A percentile compares a stretch with the other conserved stretches of the same genome.
phyloP scores from a whole-genome alignment of 2,113 vertebrate species.

The Scomber japonicus region DNA sequence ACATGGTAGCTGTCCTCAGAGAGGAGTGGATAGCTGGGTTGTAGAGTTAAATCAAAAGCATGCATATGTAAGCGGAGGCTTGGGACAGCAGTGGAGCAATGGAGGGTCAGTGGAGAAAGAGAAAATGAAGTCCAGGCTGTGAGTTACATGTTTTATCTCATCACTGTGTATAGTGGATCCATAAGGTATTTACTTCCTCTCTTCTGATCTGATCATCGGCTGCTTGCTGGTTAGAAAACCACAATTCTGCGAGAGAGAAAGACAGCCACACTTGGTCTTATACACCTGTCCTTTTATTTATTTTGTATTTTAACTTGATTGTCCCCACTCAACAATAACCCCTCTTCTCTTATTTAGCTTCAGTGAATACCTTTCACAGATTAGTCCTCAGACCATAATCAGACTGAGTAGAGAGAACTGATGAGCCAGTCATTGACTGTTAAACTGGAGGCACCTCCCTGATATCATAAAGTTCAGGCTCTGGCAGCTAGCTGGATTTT shows the following conservation, averaged over 20 bases:
- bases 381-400: conserved; percentile 11
- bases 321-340: not conserved
- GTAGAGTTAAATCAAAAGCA: conserved; percentile 45
- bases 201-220: not conserved
- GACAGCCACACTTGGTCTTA: too few species aligned
- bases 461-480: conserved; percentile 46
- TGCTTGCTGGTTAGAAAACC: conserved; percentile 3
- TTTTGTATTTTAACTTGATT: not conserved
- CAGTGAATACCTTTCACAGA: conserved; percentile 6
- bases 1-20: conserved; percentile 16
- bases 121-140: not conserved
- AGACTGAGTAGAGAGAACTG: conserved; percentile 20
- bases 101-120: not conserved
- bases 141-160: conserved; percentile 12
- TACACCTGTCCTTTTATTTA: not conserved
- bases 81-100: not conserved
- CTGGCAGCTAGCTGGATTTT: conserved; percentile 46
- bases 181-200: not conserved
- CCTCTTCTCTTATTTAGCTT: not conserved
- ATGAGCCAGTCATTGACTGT: conserved; percentile 39
- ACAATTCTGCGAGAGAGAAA: not conserved
- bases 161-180: not conserved
- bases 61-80: conserved; percentile 28
- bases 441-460: conserved; percentile 45
- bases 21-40: conserved; percentile 13